Percentiles rank a stretch among this genome's conserved stretches.
phyloP scores from a whole-genome alignment of 1,140 invertebrate genomes.

The Pogonus chalceus region DNA sequence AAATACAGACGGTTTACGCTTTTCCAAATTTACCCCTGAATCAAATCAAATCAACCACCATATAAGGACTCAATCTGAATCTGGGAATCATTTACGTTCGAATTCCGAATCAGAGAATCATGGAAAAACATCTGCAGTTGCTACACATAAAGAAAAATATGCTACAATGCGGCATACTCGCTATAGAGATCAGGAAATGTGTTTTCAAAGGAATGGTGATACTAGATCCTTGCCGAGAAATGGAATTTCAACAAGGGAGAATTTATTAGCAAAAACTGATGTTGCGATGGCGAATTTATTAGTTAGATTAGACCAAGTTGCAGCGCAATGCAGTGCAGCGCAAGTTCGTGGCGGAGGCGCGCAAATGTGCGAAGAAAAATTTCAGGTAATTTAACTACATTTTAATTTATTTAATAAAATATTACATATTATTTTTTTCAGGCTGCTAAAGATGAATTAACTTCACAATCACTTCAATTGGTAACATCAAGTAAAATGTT shows the following conservation, averaged over 20 bases:
- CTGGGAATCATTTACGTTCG: no score
- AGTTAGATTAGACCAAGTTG: slow-evolving; percentile 53
- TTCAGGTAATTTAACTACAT: slow-evolving; percentile 50
- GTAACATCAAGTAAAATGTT: slow-evolving; percentile 75
- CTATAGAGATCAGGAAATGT: background rate
- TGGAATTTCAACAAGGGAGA: slow-evolving; percentile 35
- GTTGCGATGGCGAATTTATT: slow-evolving; percentile 53
- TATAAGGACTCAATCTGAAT: background rate
- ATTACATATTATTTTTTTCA: slow-evolving; percentile 29
- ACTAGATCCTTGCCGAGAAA: slow-evolving; percentile 14
- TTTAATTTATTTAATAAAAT: background rate
- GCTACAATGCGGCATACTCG: background rate
- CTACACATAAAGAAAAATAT: background rate
- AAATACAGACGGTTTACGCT: slow-evolving; percentile 6
- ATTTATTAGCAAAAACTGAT: slow-evolving; percentile 53
- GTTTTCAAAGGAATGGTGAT: background rate
- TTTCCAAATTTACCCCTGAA: background rate
- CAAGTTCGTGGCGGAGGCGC: slow-evolving; percentile 57
- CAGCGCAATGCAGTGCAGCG: slow-evolving; percentile 53
- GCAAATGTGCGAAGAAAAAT: slow-evolving; percentile 60
- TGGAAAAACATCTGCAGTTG: no score
- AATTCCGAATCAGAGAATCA: no score
- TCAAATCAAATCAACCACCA: background rate
- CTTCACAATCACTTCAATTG: slow-evolving; percentile 65
- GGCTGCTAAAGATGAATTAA: slow-evolving; percentile 64